phyloP scores from a whole-genome alignment of 1,140 invertebrate species.

The Helicorthomorpha holstii region DNA sequence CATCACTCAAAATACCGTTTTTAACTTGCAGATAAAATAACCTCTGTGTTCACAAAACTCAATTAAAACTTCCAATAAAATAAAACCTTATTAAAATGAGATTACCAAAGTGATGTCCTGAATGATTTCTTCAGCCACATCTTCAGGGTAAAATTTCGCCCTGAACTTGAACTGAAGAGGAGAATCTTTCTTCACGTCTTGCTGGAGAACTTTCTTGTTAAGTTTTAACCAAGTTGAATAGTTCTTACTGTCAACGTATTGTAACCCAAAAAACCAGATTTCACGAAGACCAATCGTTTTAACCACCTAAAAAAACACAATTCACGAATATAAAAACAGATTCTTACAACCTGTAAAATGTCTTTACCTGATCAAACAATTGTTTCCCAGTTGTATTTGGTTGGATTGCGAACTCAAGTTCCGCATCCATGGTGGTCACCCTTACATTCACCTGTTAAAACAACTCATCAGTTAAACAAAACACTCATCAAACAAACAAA shows the following conservation, averaged over 20 bases:
- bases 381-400: conserved; percentile 98
- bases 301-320: conserved; percentile 53
- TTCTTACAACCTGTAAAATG: too few relatives aligned
- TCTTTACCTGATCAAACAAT: conserved; percentile 92
- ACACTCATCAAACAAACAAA: not conserved
- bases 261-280: conserved; percentile 99
- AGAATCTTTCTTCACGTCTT: conserved; percentile 94
- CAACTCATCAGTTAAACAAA: conserved; percentile 1
- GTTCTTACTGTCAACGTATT: conserved; percentile 95
- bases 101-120: conserved; percentile 80
- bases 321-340: conserved; percentile 4
- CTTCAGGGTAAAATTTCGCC: conserved; percentile 99
- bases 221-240: conserved; percentile 97
- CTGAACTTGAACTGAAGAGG: conserved; percentile 97
- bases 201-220: conserved; percentile 97
- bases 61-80: not conserved
- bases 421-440: conserved; percentile 99
- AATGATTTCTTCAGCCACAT: conserved; percentile 95
- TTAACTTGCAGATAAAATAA: conserved; percentile 46
- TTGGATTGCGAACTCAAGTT: conserved; percentile 99
- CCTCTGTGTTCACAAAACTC: conserved; percentile 22
- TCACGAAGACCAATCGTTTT: conserved; percentile 98
- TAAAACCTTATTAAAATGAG: not conserved
- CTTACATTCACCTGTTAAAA: conserved; percentile 78
- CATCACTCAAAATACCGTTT: conserved; percentile 40